These are phyloP conservation scores for Laupala kohalensis DNA, from an alignment of 1,140 invertebrate genomes.

Conservation along the genomic window DNA sequence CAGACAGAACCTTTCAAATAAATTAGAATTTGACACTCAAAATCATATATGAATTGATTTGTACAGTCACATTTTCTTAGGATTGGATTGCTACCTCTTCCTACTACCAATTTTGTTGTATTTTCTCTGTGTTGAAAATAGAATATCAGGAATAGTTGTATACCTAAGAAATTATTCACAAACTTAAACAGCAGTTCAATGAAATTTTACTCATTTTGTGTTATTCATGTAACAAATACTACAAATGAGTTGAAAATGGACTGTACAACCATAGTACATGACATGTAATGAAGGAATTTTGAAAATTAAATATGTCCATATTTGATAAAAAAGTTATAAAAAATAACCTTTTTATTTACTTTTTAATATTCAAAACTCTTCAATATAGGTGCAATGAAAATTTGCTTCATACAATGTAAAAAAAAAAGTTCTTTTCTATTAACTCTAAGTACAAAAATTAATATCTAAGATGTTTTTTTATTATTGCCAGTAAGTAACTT, in stretches of 20 bases:
- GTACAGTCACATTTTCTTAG: not conserved
- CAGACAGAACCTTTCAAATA: not conserved
- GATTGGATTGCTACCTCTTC: too few relatives aligned
- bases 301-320: not conserved
- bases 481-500: not conserved
- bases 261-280: not conserved
- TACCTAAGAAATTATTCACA: too few relatives aligned
- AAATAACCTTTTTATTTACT: not conserved
- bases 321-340: not conserved
- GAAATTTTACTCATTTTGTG: too few relatives aligned
- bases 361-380: not conserved
- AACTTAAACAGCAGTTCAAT: too few relatives aligned
- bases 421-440: not conserved
- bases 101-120: too few relatives aligned
- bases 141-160: too few relatives aligned
- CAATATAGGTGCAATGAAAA: not conserved
- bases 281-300: not conserved
- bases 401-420: not conserved
- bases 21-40: not conserved
- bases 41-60: not conserved
- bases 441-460: not conserved
- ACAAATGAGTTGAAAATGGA: not conserved
- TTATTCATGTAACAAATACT: too few relatives aligned
- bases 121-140: too few relatives aligned
- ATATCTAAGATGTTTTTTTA: not conserved